These are phyloP conservation scores for Cephalotes varians DNA, from an alignment of 2,888 invertebrate species.

Conservation along the genomic window DNA sequence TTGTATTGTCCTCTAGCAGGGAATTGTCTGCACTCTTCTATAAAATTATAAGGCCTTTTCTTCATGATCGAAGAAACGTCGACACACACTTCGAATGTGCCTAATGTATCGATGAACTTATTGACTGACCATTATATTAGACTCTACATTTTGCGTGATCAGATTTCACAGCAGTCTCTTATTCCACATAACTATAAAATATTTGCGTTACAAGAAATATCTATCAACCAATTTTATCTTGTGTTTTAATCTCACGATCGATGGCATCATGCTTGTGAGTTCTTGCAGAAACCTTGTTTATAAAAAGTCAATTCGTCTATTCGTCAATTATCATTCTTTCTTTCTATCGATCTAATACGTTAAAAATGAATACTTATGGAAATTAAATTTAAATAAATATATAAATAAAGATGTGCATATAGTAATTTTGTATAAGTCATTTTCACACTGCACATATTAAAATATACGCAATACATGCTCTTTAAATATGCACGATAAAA, in stretches of 20 bases:
- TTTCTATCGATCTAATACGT: neutral
- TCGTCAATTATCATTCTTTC: neutral
- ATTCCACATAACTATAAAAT: conserved; percentile 71
- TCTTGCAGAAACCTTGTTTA: conserved; percentile 27
- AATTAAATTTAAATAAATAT: conserved; percentile 22
- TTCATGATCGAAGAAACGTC: conserved; percentile 47
- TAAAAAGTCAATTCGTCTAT: neutral
- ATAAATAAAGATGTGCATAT: conserved; percentile 16
- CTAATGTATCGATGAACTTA: conserved; percentile 62
- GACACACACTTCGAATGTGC: conserved; percentile 43
- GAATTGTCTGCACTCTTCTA: conserved; percentile 66
- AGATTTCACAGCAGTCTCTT: conserved; percentile 44
- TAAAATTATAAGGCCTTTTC: conserved; percentile 44
- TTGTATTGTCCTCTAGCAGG: conserved; percentile 11
- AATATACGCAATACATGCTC: conserved; percentile 32
- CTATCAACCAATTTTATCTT: conserved; percentile 10
- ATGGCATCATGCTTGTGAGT: conserved; percentile 2
- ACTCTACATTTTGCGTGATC: conserved; percentile 79
- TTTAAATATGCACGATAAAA: conserved; percentile 10
- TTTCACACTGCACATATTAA: conserved; percentile 34
- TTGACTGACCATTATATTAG: conserved; percentile 84
- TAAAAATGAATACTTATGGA: conserved; percentile 7
- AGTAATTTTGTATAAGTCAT: conserved; percentile 20
- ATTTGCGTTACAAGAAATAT: conserved; percentile 1
- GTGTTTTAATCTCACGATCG: conserved; percentile 4